Evolutionary conservation across 2,113 vertebrate genomes (phyloP).

Genomic region (Esox niger): DNA sequence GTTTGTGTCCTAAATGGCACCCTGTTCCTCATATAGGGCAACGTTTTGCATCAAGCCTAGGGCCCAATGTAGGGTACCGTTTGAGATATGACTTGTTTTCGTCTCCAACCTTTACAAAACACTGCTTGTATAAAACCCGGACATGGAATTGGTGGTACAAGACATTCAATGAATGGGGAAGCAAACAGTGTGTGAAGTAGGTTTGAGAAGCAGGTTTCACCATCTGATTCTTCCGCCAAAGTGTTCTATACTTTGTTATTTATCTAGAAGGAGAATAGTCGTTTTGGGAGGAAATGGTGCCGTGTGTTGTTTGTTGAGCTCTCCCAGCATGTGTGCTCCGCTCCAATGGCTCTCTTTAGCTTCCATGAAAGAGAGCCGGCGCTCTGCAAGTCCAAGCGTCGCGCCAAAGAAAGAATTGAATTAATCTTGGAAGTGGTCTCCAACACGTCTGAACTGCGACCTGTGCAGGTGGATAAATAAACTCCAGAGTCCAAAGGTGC

Average conservation of each 20-base stretch:
- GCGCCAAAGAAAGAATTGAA: slow-evolving; percentile 14
- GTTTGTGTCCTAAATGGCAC: too few relatives aligned
- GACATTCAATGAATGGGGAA: background rate
- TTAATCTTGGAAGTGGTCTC: background rate
- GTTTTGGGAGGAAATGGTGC: background rate
- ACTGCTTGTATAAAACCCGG: background rate
- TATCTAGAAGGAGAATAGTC: background rate
- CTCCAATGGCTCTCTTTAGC: background rate
- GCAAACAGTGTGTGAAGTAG: background rate
- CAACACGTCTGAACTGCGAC: background rate
- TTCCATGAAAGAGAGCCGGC: background rate
- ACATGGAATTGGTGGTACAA: background rate
- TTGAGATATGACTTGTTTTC: background rate
- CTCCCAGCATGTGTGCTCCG: background rate
- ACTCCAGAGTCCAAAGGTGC: slow-evolving; percentile 1
- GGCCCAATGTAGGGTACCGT: too few relatives aligned
- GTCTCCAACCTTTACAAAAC: background rate
- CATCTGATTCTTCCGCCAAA: background rate
- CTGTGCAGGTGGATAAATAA: slow-evolving; percentile 30
- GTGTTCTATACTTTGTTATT: background rate
- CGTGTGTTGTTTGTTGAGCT: background rate
- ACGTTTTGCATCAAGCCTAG: too few relatives aligned
- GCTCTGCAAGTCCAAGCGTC: background rate
- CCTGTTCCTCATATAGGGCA: too few relatives aligned
- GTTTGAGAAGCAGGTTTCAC: background rate